Evolutionary conservation across 2,888 invertebrate species (phyloP), one percentile per base, ranked within the genome.

Genomic region (Ophioninae sp.): DNA sequence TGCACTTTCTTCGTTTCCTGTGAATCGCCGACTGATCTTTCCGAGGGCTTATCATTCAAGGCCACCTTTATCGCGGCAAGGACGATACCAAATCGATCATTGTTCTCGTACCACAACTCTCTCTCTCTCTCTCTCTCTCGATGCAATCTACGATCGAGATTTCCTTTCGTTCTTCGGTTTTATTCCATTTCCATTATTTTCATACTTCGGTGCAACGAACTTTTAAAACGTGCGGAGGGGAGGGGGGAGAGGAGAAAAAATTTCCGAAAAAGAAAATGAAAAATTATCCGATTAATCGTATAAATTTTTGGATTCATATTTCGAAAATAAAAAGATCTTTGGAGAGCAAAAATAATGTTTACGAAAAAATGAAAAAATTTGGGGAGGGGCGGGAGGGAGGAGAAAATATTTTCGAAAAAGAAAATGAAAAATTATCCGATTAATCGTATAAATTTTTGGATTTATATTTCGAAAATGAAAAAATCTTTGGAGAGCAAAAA

Each of bases 11-110:
- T 23, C 17, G 8, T 17, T 17, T 6, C 30, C 50, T 17, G 2
- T 17, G 50, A 50, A 50, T 50, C 17, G 17, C 13, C 0, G 17
- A 3, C 17, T 50, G 3, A 5, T 13, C 17, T 50, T 17, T 17
- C 0, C 13, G 50, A 0, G 50, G 50, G 50, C 68, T 77, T 77
- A 77, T 77, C 77, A 30, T 69, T 50, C 68, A 77, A 62, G 59
- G 59, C 59, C 61, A 62, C 61, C 23, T 62, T 76, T 77, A 77
- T 77, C 77, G 68, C n/a, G 20, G 50, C 68, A 77, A 77, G 77
- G 68, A 69, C 76, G 57, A 41, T 23, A 21, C 39, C 10, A 41
- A 44, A 30, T 30, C 61, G 23, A 50, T 44, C 13, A 68, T 5
- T 76, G 0, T 57, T 2, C 13, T 41, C 61, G n/a, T n/a, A 17